phyloP scores from a whole-genome alignment of 2,113 vertebrate genomes.

The Ivindomyrus marchei region DNA sequence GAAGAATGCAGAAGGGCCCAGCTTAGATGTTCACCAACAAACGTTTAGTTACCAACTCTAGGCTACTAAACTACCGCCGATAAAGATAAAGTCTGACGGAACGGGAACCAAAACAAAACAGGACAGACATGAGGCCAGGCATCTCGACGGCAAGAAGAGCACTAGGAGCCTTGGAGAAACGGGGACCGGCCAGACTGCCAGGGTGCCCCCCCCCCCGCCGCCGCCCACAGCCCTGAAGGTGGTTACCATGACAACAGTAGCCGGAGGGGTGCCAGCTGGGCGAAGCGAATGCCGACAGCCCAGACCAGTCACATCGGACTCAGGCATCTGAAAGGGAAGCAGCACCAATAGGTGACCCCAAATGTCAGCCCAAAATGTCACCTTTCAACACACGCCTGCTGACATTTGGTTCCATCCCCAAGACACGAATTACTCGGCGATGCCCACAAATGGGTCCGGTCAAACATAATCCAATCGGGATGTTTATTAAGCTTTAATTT shows the following conservation, averaged over 20 bases:
- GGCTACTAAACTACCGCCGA: neutral
- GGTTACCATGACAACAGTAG: neutral
- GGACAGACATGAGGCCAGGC: neutral
- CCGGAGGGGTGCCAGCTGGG: neutral
- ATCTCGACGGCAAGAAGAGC: neutral
- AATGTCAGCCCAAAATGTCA: neutral
- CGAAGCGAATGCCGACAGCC: neutral
- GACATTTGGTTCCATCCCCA: neutral
- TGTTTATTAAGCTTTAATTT: neutral
- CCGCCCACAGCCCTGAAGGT: neutral
- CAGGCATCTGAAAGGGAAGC: neutral
- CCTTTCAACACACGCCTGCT: neutral
- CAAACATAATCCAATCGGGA: neutral
- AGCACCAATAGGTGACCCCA: neutral
- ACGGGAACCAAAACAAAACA: neutral
- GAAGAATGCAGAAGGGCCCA: neutral
- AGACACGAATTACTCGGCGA: too few relatives aligned
- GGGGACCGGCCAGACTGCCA: neutral
- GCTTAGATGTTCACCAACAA: neutral
- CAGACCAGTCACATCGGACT: neutral
- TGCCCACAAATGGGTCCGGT: neutral
- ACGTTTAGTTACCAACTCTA: neutral
- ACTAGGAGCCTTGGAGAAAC: neutral
- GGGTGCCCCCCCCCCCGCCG: neutral
- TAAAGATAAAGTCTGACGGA: neutral